Evolutionary conservation across 2,888 invertebrate species (phyloP).

Genomic region (Calameuta idolon): DNA sequence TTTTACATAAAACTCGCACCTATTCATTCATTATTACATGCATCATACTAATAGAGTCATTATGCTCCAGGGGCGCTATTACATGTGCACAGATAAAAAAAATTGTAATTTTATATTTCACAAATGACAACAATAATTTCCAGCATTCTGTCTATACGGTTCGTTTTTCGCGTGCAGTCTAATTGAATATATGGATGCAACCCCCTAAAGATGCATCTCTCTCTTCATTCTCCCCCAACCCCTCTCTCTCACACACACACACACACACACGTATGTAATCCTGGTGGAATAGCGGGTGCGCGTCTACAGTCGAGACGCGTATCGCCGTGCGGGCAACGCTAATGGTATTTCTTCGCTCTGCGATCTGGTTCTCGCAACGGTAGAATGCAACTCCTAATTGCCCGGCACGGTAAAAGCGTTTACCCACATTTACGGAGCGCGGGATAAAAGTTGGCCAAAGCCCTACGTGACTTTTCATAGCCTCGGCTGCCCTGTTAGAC

Average conservation of each 20-base stretch:
- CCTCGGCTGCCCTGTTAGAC: too few species aligned
- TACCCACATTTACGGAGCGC: too few species aligned
- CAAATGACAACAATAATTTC: not conserved
- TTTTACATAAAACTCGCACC: not conserved
- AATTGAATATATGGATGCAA: not conserved
- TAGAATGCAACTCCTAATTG: too few species aligned
- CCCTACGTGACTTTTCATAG: too few species aligned
- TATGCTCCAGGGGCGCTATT: not conserved
- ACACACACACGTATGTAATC: not conserved
- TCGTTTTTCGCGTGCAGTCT: not conserved
- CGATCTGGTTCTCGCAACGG: too few species aligned
- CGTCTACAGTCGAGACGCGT: too few species aligned
- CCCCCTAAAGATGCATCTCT: conserved; percentile 2
- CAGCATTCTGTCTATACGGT: not conserved
- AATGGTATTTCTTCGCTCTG: too few species aligned
- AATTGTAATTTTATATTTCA: not conserved
- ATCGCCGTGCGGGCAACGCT: too few species aligned
- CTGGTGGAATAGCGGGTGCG: too few species aligned
- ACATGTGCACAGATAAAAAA: not conserved
- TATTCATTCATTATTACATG: not conserved
- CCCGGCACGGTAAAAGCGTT: too few species aligned
- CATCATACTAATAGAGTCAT: not conserved
- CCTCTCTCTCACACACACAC: too few species aligned
- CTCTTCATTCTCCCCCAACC: conserved; percentile 6
- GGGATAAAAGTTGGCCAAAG: too few species aligned